Evolutionary conservation across 2,888 invertebrate species (phyloP), one percentile per base, ranked within the genome.

Genomic region (Cryptus armator): DNA sequence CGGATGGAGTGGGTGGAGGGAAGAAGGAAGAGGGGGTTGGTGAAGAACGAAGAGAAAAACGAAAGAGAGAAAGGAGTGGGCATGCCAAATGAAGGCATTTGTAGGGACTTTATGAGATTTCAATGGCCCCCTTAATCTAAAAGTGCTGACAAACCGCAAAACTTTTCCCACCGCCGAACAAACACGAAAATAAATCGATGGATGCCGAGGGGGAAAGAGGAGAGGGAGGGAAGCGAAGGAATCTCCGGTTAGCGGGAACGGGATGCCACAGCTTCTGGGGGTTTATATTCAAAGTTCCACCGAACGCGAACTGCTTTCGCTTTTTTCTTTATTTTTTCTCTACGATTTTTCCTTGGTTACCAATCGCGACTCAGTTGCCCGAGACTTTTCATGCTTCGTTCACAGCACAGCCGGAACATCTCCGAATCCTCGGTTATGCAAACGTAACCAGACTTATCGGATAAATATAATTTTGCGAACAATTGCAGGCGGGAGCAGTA

Each of bases 101-200:
- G 90, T 91, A 90, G 90, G 91, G 89, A 90, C 89, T 93, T 92
- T 93, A 93, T 93, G 93, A 93, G 92, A 91, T 92, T 92, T 91
- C 91, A 90, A 92, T 93, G 89, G 90, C 88, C 85, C 86, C 91
- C 90, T 91, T 93, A 92, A 92, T 92, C 92, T 92, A 92, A 93
- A 93, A 93, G 91, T 92, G 93, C 93, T 93, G 93, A 93, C 93
- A 93, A 93, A 93, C 93, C 93, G 90, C 93, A 90, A 93, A 93
- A 93, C 91, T 93, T 93, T 92, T 87, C 87, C 88, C 90, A 91
- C 90, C 89, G 86, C 86, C 87, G 93, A 93, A 92, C 93, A 93
- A 93, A 93, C 93, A 93, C 91, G 92, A 89, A 91, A 92, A 93
- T 93, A 93, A 93, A 93, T 93, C 93, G 93, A 92, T 92, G 90